Conservation (phyloP, 2,888 invertebrate genomes). For the Plagodis dolabraria region DNA sequence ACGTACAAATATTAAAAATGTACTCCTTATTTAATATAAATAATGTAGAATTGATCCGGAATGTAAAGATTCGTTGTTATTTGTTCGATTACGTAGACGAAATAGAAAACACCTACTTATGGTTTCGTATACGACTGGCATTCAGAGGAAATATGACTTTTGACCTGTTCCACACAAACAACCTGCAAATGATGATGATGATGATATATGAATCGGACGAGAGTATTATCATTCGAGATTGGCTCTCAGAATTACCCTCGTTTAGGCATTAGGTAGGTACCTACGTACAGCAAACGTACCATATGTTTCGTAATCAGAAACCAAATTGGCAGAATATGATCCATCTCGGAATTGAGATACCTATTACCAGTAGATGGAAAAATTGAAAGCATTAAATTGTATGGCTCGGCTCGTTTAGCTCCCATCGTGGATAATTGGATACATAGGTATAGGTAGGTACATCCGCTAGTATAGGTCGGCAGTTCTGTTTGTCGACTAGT, state of each 20-base stretch:
- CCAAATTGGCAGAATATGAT: conserved; percentile 36
- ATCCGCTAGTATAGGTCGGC: conserved; percentile 1
- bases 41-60: too few species aligned
- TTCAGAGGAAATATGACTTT: conserved; percentile 4
- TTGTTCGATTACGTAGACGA: too few species aligned
- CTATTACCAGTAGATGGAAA: conserved; percentile 33
- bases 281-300: conserved; percentile 12
- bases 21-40: too few species aligned
- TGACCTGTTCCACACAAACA: conserved; percentile 2
- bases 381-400: conserved; percentile 31
- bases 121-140: too few species aligned
- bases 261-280: neutral
- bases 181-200: conserved; percentile 12
- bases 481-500: conserved; percentile 13
- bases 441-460: neutral
- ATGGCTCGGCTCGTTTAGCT: conserved; percentile 30
- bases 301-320: conserved; percentile 33
- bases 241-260: conserved; percentile 15
- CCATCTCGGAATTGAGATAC: conserved; percentile 18
- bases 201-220: conserved; percentile 10
- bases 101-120: too few species aligned
- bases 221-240: conserved; percentile 12
- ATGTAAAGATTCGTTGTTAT: too few species aligned
- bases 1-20: too few species aligned
- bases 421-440: conserved; percentile 13